phyloP scores from a whole-genome alignment of 2,888 invertebrate species.

The Perizoma affinitatum region DNA sequence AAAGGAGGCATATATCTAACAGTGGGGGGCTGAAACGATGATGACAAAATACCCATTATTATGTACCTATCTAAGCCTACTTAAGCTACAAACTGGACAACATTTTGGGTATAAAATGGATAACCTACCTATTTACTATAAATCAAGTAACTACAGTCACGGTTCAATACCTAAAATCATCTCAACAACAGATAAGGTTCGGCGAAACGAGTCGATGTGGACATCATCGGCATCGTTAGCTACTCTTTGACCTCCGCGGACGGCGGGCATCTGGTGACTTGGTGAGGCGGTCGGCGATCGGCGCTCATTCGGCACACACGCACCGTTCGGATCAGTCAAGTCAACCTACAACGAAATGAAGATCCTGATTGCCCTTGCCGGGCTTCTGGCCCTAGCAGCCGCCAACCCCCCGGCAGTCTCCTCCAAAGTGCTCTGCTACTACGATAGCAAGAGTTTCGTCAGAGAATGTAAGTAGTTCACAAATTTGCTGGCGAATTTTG shows the following conservation, averaged over 20 bases:
- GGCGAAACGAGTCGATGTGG: slow-evolving; percentile 51
- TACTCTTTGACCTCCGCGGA: slow-evolving; percentile 63
- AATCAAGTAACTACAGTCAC: slow-evolving; percentile 16
- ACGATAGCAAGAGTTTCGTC: slow-evolving; percentile 87
- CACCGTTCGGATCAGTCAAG: slow-evolving; percentile 64
- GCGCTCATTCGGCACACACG: slow-evolving; percentile 67
- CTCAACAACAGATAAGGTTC: slow-evolving; percentile 56
- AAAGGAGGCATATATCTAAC: too few relatives aligned
- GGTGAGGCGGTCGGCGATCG: slow-evolving; percentile 41
- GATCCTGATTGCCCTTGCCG: slow-evolving; percentile 58
- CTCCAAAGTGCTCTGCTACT: slow-evolving; percentile 88
- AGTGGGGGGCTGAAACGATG: too few relatives aligned
- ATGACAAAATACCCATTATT: too few relatives aligned
- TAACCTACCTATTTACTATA: too few relatives aligned
- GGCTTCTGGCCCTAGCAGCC: slow-evolving; percentile 61
- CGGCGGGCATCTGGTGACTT: slow-evolving; percentile 40
- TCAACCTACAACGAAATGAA: slow-evolving; percentile 49
- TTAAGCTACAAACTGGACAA: too few relatives aligned
- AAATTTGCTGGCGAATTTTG: slow-evolving; percentile 53
- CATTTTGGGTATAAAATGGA: too few relatives aligned
- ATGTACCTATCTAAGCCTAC: too few relatives aligned
- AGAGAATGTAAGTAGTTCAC: slow-evolving; percentile 85
- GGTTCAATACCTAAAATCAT: slow-evolving; percentile 24
- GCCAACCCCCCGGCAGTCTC: slow-evolving; percentile 57
- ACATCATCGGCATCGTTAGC: slow-evolving; percentile 39